Conservation (phyloP, 2,888 invertebrate genomes). For the Cataglyphis rosenhaueri region DNA sequence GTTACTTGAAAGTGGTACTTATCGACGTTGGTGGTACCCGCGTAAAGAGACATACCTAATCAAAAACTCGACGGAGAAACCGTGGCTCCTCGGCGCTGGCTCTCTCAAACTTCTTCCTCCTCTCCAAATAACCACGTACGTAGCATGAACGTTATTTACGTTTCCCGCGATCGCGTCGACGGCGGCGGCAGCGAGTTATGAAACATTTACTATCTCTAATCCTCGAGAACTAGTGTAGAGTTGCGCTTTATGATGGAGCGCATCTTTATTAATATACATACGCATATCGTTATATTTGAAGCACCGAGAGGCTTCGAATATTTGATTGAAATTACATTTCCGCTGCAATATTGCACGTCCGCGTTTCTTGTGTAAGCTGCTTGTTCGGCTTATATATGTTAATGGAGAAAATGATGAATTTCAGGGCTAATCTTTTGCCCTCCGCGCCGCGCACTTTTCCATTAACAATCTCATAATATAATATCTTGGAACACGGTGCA, state of each 20-base stretch:
- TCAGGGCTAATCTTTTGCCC: background rate
- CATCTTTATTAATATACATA: slow-evolving; percentile 16
- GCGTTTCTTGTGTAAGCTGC: background rate
- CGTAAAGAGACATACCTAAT: slow-evolving; percentile 59
- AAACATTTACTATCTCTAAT: slow-evolving; percentile 34
- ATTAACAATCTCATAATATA: slow-evolving; percentile 19
- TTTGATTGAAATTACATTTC: slow-evolving; percentile 25
- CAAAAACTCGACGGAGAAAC: slow-evolving; percentile 58
- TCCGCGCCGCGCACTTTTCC: slow-evolving; percentile 15
- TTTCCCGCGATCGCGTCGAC: slow-evolving; percentile 49
- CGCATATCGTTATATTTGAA: background rate
- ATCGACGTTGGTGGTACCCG: slow-evolving; percentile 66
- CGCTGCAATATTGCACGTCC: background rate
- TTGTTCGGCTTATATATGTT: background rate
- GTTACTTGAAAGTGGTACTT: slow-evolving; percentile 74
- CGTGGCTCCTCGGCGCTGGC: slow-evolving; percentile 27
- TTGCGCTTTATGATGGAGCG: background rate
- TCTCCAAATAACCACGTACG: slow-evolving; percentile 59
- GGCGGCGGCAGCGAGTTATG: slow-evolving; percentile 33
- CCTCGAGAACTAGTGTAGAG: background rate
- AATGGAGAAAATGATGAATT: slow-evolving; percentile 11
- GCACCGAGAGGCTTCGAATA: background rate
- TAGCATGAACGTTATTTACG: slow-evolving; percentile 50
- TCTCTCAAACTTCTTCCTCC: slow-evolving; percentile 31
- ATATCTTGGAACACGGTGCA: background rate